Conservation (phyloP, 1,140 invertebrate species). For the Apis mellifera region Amel_HAv3.1 CM009936.2:15012501-15013000, state of each 20-base stretch:
- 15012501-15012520: too few species aligned
- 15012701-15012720: too few species aligned
- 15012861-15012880: neutral
- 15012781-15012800: neutral
- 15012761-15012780: neutral
- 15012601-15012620: too few species aligned
- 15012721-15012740: too few species aligned
- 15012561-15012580: conserved; percentile 36
- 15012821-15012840: neutral
- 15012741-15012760: too few species aligned
- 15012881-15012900: neutral
- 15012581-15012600: too few species aligned
- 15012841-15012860: neutral
- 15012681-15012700: too few species aligned
- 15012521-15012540: neutral
- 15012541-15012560: conserved; percentile 53
- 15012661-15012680: too few species aligned
- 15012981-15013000: conserved; percentile 13
- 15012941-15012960: conserved; percentile 6
- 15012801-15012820: neutral
- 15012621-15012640: too few species aligned
- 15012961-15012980: conserved; percentile 51
- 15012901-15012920: neutral
- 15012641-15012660: too few species aligned
- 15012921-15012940: neutral